Percentiles rank a stretch among this genome's conserved stretches.
These are phyloP conservation scores for Todiramphus chloris DNA, from an alignment of 2,113 vertebrate genomes.

Conservation along the genomic window DNA sequence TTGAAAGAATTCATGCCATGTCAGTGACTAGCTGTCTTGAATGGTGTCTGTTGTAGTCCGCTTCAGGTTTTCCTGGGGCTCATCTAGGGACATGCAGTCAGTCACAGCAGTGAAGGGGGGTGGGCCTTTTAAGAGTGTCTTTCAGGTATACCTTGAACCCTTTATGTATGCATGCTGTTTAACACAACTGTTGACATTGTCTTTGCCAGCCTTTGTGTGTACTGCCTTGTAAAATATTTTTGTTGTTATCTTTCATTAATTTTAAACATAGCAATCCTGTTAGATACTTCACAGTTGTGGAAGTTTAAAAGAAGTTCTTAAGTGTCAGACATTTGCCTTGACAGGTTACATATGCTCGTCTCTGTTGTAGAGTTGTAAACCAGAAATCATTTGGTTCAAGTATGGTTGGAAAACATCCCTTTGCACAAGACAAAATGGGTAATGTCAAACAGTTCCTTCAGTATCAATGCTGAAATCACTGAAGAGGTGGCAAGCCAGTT, in stretches of 20 bases:
- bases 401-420: not conserved
- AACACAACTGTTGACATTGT: not conserved
- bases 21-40: not conserved
- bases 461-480: not conserved
- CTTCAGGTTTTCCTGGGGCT: not conserved
- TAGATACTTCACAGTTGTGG: not conserved
- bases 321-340: not conserved
- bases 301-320: not conserved
- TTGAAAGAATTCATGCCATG: rapidly evolving
- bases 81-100: not conserved
- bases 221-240: not conserved
- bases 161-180: not conserved
- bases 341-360: not conserved
- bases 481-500: not conserved
- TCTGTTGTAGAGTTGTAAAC: not conserved
- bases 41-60: not conserved
- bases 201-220: not conserved
- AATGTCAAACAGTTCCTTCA: not conserved
- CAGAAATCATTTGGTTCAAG: not conserved
- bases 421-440: not conserved
- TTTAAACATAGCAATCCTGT: not conserved
- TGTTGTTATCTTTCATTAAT: not conserved
- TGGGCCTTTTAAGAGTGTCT: not conserved
- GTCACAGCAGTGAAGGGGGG: not conserved
- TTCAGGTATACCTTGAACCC: not conserved